Conservation (phyloP, 2,113 vertebrate species). For the Machaerirhynchus nigripectus region DNA sequence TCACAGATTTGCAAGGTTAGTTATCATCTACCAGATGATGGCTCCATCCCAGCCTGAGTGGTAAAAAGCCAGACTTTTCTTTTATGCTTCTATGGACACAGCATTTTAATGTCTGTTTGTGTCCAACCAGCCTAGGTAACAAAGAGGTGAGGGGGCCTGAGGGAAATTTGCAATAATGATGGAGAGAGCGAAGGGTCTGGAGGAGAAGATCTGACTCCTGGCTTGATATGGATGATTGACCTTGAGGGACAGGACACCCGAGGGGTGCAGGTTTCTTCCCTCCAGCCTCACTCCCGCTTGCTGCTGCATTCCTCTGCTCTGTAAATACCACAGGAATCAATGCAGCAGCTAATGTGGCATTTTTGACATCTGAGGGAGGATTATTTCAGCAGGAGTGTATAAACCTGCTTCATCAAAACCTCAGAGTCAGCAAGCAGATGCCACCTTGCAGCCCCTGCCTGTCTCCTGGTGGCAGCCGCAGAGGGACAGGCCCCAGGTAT, state of each 20-base stretch:
- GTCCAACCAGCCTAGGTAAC: background rate
- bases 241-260: background rate
- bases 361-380: constrained; percentile 7
- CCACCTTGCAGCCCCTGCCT: background rate
- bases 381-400: background rate
- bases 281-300: background rate
- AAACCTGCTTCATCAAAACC: background rate
- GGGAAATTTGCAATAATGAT: background rate
- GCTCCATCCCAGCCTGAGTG: background rate
- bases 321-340: background rate
- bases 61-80: background rate
- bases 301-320: background rate
- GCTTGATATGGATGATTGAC: background rate
- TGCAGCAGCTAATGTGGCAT: background rate
- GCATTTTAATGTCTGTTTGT: background rate
- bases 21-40: background rate
- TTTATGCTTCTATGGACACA: background rate
- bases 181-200: background rate
- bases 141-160: background rate
- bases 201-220: background rate
- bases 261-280: background rate
- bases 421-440: background rate
- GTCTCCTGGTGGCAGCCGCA: background rate
- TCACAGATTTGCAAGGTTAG: background rate
- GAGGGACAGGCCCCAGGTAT: background rate